Evolutionary conservation across 2,888 invertebrate genomes (phyloP), one percentile per base, ranked within the genome.

Genomic region (Heliconius sara): DNA sequence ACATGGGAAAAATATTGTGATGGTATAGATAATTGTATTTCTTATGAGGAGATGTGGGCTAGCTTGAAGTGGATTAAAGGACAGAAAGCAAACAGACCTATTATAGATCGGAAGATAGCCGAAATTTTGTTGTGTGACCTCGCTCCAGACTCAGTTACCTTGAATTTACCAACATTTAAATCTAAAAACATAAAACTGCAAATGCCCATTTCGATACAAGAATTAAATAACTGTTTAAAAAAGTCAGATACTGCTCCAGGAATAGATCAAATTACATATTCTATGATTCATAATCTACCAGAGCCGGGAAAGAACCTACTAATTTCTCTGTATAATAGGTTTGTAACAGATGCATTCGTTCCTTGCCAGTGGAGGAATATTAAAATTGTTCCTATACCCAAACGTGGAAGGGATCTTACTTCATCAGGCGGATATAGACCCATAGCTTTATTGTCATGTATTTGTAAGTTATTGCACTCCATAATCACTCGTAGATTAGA

Each of bases 1-100:
- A 30, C 72, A 2, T 71, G 71, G 71, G 43, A 71, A 25, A 71
- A 71, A 16, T 71, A 25, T 71, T 71, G 27, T 71, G 27, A 71
- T 10, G 39, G 25, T 16, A 71, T 71, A 13, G 25, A 52, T 52
- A 43, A 71, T 19, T 12, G 27, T 52, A 71, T 27, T 43, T 71
- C 52, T 43, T 43, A 71, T 9, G 7, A 19, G 6, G 52, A 52
- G 47, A 71, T 71, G 71, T 71, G 71, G 71, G 30, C 30, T 30
- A 30, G 30, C 30, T 30, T 30, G 30, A 30, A 27, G 13, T 71
- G 52, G 27, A 52, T 39, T 30, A 30, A 68, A n/a, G 34, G 67
- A 39, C 4, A 39, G 6, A 34, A 34, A n/a, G 16, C 9, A 68
- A 39, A 22, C 9, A 39, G 0, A 39, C 12, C 70, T 25, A 12